A percentile compares a stretch with the other conserved stretches of the same genome.
Conservation (phyloP, 2,797 vertebrate genomes). For the Carapus acus region DNA sequence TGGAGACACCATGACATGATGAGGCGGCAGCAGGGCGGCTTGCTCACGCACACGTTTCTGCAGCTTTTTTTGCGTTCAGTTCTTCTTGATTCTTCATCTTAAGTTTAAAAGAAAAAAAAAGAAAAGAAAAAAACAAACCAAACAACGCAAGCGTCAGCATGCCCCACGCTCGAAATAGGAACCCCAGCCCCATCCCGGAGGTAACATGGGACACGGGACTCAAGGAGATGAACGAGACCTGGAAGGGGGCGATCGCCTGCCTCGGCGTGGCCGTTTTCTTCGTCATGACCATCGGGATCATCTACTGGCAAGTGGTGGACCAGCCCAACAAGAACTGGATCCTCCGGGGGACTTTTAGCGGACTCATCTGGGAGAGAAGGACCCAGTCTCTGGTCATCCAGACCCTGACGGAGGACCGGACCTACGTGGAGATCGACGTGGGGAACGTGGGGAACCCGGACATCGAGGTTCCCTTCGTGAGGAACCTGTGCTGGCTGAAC, state of each 20-base stretch:
- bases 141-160: constrained; percentile 70
- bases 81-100: constrained; percentile 62
- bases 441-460: constrained; percentile 76
- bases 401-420: constrained; percentile 76
- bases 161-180: constrained; percentile 80
- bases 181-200: constrained; percentile 78
- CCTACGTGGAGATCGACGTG: constrained; percentile 76
- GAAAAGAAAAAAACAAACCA: no score
- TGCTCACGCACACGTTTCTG: constrained; percentile 57
- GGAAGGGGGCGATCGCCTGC: constrained; percentile 87
- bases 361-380: constrained; percentile 86
- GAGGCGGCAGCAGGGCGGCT: constrained; percentile 55
- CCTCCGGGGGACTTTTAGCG: constrained; percentile 79
- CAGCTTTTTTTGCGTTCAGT: constrained; percentile 57
- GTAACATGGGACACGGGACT: constrained; percentile 79
- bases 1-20: constrained; percentile 63
- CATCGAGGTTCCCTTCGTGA: constrained; percentile 78
- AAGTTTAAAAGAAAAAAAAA: no score
- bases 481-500: constrained; percentile 85
- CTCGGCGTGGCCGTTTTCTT: constrained; percentile 88
- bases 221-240: constrained; percentile 91
- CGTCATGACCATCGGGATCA: constrained; percentile 91
- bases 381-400: constrained; percentile 81
- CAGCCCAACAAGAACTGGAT: constrained; percentile 90
- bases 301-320: constrained; percentile 94